Evolutionary conservation across 2,113 vertebrate species (phyloP).

Genomic region (Loxodonta africana): DNA sequence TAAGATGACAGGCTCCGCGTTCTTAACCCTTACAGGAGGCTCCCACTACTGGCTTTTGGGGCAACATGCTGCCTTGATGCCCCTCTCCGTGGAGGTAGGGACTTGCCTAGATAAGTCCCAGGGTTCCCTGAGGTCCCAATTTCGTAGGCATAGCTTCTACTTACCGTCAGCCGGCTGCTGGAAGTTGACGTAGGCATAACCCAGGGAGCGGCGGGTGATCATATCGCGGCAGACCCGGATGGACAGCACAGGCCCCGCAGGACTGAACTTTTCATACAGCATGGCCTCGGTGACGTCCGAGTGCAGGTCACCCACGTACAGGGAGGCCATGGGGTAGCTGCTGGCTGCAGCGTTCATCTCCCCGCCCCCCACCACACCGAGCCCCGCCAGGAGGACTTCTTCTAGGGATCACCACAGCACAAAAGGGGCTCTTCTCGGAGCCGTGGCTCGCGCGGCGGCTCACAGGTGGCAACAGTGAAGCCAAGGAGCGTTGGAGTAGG

Average conservation of each 20-base stretch:
- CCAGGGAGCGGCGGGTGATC: conserved; percentile 98
- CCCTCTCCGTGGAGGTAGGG: not conserved
- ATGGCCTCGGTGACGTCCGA: conserved; percentile 99
- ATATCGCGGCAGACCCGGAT: conserved; percentile 99
- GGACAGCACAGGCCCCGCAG: conserved; percentile 98
- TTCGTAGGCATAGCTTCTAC: conserved; percentile 40
- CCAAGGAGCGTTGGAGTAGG: not conserved
- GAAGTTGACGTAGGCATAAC: conserved; percentile 99
- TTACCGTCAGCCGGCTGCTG: conserved; percentile 98
- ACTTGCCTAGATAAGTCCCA: not conserved
- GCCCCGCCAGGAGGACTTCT: conserved; percentile 78
- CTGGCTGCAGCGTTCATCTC: conserved; percentile 90
- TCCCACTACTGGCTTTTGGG: not conserved
- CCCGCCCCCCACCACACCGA: conserved; percentile 77
- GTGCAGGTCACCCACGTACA: conserved; percentile 99
- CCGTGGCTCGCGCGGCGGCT: conserved; percentile 73
- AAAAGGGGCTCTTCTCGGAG: conserved; percentile 71
- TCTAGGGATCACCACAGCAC: conserved; percentile 67
- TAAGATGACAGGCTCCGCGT: not conserved
- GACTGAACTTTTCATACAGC: conserved; percentile 99
- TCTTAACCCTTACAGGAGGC: not conserved
- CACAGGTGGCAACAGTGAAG: conserved; percentile 79
- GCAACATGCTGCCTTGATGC: not conserved
- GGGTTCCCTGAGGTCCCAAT: not conserved
- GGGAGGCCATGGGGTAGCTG: conserved; percentile 99